A percentile compares a stretch with the other conserved stretches of the same genome.
Conservation (phyloP, 2,113 vertebrate genomes). For the Sisor rabdophorus region DNA sequence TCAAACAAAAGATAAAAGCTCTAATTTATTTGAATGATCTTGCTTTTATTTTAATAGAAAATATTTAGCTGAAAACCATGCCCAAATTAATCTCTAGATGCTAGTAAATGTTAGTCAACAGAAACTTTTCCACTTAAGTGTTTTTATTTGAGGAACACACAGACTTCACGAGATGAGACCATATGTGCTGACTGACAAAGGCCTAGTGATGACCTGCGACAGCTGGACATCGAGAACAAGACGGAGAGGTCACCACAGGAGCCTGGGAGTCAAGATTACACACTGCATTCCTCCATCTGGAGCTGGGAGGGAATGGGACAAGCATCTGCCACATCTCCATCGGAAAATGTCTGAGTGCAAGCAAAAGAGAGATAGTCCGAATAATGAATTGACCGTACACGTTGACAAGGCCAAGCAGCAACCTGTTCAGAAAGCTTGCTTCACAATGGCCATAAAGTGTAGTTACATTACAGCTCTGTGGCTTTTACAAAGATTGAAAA, state of each 20-base stretch:
- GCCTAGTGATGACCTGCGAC: slow-evolving; percentile 41
- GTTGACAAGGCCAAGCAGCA: slow-evolving; percentile 10
- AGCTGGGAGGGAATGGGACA: slow-evolving; percentile 38
- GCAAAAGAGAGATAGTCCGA: slow-evolving; percentile 20
- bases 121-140: neutral
- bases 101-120: neutral
- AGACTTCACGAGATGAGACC: slow-evolving; percentile 14
- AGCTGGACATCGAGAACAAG: slow-evolving; percentile 47
- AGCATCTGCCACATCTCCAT: slow-evolving; percentile 53
- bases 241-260: slow-evolving; percentile 47
- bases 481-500: neutral
- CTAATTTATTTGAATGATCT: too few relatives aligned
- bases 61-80: neutral
- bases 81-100: neutral
- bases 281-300: slow-evolving; percentile 49
- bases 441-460: slow-evolving; percentile 3
- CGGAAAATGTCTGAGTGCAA: slow-evolving; percentile 30
- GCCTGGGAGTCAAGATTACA: slow-evolving; percentile 50
- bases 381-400: slow-evolving; percentile 38
- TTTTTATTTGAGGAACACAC: neutral
- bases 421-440: slow-evolving; percentile 21
- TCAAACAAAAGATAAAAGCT: too few relatives aligned
- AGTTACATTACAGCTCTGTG: neutral
- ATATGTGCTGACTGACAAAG: slow-evolving; percentile 26
- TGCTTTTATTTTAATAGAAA: too few relatives aligned